These are phyloP conservation scores for Neria commutata DNA, from an alignment of 2,888 invertebrate species.

Conservation along the genomic window DNA sequence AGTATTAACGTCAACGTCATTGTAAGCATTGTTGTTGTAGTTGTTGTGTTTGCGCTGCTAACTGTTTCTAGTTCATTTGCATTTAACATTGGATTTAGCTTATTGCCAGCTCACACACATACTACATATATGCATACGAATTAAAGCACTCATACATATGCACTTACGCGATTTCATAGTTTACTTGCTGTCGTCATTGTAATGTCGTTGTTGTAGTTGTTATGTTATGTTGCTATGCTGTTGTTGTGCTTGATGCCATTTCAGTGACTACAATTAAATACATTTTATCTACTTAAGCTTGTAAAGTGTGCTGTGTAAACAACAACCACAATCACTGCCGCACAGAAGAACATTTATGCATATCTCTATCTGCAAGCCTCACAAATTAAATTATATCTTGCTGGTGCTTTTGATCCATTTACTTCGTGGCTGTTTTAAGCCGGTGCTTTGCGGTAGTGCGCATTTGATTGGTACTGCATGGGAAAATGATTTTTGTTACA, in stretches of 20 bases:
- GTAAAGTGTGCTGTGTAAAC: too few relatives aligned
- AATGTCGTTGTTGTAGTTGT: conserved; percentile 16
- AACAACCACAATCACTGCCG: too few relatives aligned
- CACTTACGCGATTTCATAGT: too few relatives aligned
- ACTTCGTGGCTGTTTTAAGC: background rate
- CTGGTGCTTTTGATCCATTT: background rate
- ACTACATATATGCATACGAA: too few relatives aligned
- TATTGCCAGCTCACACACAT: conserved; percentile 3
- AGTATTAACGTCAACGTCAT: too few relatives aligned
- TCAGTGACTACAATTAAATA: too few relatives aligned
- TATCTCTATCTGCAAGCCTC: too few relatives aligned
- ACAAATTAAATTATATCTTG: conserved; percentile 1
- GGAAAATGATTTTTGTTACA: background rate
- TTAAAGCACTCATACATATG: too few relatives aligned
- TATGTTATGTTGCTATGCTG: conserved; percentile 31
- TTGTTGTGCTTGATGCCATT: conserved; percentile 11
- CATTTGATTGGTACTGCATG: background rate
- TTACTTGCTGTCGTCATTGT: conserved; percentile 20
- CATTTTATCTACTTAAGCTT: too few relatives aligned
- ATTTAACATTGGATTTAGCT: conserved; percentile 34
- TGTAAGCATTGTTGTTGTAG: conserved; percentile 1
- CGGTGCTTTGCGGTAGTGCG: background rate
- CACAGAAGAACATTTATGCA: too few relatives aligned
- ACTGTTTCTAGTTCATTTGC: conserved; percentile 34
- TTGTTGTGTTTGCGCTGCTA: conserved; percentile 11